These are phyloP conservation scores for Eutolmus rufibarbis DNA, from an alignment of 2,888 invertebrate species.

Conservation along the genomic window DNA sequence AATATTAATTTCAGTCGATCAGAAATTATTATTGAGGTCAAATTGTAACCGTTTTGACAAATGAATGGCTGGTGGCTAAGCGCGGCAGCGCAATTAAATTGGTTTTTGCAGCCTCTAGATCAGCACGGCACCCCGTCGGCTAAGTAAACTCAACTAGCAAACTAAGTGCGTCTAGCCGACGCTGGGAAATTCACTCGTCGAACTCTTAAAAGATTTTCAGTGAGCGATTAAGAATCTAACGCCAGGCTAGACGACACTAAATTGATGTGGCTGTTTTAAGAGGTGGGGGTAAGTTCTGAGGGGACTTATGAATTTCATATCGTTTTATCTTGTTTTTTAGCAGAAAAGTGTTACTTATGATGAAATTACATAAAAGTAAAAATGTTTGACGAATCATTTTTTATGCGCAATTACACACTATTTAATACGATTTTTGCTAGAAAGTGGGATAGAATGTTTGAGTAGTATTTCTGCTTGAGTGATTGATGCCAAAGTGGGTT, in stretches of 20 bases:
- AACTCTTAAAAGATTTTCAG: not conserved
- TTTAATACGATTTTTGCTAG: not conserved
- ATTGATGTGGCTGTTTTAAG: not conserved
- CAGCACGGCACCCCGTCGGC: not conserved
- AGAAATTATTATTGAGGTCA: conserved; percentile 24
- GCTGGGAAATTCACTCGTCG: not conserved
- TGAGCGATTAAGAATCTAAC: not conserved
- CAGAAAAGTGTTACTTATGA: not conserved
- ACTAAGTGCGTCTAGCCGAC: not conserved
- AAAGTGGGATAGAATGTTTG: not conserved
- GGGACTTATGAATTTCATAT: not conserved
- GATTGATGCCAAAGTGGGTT: not conserved
- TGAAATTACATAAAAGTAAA: not conserved
- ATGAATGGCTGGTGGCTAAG: not conserved
- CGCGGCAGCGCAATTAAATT: not conserved
- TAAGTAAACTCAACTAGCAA: not conserved
- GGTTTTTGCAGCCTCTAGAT: not conserved
- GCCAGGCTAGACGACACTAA: not conserved
- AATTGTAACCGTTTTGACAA: conserved; percentile 1
- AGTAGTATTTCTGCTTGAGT: not conserved
- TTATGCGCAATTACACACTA: not conserved
- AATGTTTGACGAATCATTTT: not conserved
- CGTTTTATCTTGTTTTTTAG: not conserved
- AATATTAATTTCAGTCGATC: conserved; percentile 15
- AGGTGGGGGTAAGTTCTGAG: not conserved